phyloP scores from a whole-genome alignment of 2,797 vertebrate genomes.

The Lates japonicus region DNA sequence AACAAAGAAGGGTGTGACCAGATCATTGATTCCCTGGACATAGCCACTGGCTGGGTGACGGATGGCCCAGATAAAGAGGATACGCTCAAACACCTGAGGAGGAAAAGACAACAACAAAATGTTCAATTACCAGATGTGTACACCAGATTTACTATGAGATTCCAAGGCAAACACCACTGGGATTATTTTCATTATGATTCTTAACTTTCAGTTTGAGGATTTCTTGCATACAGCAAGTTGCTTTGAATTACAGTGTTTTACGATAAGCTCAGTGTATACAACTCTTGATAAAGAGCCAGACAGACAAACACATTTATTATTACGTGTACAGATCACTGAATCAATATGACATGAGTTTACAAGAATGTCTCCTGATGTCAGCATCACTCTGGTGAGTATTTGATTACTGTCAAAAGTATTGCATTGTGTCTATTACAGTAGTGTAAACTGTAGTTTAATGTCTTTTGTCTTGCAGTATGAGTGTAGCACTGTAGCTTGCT shows the following conservation, averaged over 20 bases:
- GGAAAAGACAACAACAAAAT: constrained; percentile 19
- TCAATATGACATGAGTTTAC: too few relatives aligned
- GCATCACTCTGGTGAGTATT: too few relatives aligned
- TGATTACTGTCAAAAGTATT: too few relatives aligned
- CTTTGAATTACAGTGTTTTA: not conserved
- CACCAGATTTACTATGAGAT: not conserved
- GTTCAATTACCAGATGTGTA: not conserved
- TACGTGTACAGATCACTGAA: too few relatives aligned
- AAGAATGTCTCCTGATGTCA: too few relatives aligned
- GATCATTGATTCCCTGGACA: constrained; percentile 98
- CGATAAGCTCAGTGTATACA: too few relatives aligned
- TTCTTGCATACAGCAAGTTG: not conserved
- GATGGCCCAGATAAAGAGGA: constrained; percentile 99
- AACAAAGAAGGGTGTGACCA: constrained; percentile 99
- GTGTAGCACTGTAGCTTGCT: too few relatives aligned
- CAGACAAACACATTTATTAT: too few relatives aligned
- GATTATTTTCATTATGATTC: not conserved
- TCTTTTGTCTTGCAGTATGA: too few relatives aligned
- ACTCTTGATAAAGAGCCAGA: too few relatives aligned
- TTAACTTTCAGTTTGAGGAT: not conserved
- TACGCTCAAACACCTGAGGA: constrained; percentile 96
- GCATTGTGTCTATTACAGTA: too few relatives aligned
- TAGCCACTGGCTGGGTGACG: constrained; percentile 99
- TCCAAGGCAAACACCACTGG: not conserved
- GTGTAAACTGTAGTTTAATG: too few relatives aligned